Base-by-base conservation (phyloP, 2,113 vertebrate species). In the Dipodomys stephensi region DNA sequence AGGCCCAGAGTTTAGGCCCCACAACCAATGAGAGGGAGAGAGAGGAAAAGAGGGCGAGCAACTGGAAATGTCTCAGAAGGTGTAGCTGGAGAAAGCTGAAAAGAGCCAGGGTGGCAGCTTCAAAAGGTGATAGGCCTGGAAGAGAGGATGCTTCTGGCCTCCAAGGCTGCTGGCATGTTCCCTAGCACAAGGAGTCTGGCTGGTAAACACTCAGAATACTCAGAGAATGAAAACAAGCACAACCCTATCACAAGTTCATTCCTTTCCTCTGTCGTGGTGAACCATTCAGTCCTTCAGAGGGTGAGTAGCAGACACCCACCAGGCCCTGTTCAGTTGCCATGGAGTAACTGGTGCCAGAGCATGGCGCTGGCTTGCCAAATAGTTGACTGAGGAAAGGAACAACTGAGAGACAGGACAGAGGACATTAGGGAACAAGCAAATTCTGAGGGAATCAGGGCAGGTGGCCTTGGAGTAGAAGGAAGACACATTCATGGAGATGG, bases 391-490 rank as follows among this genome's bases (percentile, higher is more conserved):
- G 64, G 28, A 83, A 32, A 46, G 35, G 68, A 87, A 16, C 60
- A 69, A n/a, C 20, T 4, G 62, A 30, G 25, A 68, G 72, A 46
- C 65, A 46, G 32, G 62, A 22, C 49, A 2, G 80, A 78, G 5
- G 35, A 27, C 49, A 27, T 35, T 39, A 35, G 62, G 60, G 44
- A 11, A 7, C 23, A 64, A 30, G 46, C 12, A 64, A 32, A 30
- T 15, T 73, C n/a, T 73, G 28, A 64, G 30, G 76, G 62, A n/a
- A n/a, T 81, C 64, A 27, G 18, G 44, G 27, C 49, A 7, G 19
- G 19, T 76, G 77, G 71, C 68, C 74, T 65, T 32, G 74, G 57
- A 27, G 64, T 39, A 87, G 84, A 62, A 78, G 92, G 73, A 49
- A 79, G 71, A 30, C 0, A 2, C 7, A 64, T 74, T 30, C 44